Base-by-base conservation (phyloP, 2,888 invertebrate genomes). In the Rhogogaster chlorosoma region DNA sequence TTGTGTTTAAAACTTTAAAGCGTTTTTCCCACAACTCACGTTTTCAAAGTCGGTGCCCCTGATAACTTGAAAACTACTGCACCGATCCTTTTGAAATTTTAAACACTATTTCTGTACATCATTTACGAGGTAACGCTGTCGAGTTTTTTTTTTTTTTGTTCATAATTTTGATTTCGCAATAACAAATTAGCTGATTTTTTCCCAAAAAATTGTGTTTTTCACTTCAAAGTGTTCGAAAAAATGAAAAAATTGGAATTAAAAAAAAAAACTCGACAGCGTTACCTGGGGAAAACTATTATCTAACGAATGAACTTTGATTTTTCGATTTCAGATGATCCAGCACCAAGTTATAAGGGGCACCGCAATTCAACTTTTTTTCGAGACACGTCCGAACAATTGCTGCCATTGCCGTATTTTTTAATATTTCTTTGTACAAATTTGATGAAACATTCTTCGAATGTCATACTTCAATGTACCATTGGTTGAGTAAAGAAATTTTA, bases 181-280 rank as follows among this genome's bases (percentile, higher is more conserved):
- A 86, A 86, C 87, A 87, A 87, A 87, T 83, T 84, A 73, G 80
- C 86, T 83, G 84, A 87, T 86, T 87, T 86, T 87, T 86, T 87
- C n/a, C n/a, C 29, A 32, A 83, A 87, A 86, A 87, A 87, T 86
- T 70, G 87, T 29, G 84, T 85, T 87, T 86, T 87, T 86, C n/a
- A 12, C 84, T 87, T 85, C 84, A 77, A 77, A 86, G 86, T 85
- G 87, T 85, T 78, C 71, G 32, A 29, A 86, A 85, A 83, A 85
- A 84, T n/a, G 45, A 86, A n/a, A n/a, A n/a, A n/a, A n/a, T n/a
- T n/a, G n/a, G n/a, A n/a, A n/a, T n/a, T n/a, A n/a, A n/a, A n/a
- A n/a, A n/a, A n/a, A n/a, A n/a, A n/a, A n/a, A n/a, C n/a, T n/a
- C n/a, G n/a, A n/a, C n/a, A n/a, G n/a, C n/a, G n/a, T n/a, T n/a